A percentile compares a stretch with the other conserved stretches of the same genome.
Conservation (phyloP, 1,140 invertebrate genomes). For the Microplitis demolitor region DNA sequence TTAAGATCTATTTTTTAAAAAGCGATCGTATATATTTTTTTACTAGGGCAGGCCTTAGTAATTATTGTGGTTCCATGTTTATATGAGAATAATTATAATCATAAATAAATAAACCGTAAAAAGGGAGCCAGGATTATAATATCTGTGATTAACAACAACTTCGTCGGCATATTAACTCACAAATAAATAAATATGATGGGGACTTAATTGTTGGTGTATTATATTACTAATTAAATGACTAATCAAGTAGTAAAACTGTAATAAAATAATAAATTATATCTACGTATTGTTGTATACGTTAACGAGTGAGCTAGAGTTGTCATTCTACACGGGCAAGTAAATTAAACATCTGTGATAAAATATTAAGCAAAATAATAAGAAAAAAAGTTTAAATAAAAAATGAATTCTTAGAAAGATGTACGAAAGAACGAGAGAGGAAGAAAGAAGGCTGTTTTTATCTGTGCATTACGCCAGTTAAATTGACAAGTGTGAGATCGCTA, state of each 20-base stretch:
- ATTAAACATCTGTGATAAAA: conserved; percentile 61
- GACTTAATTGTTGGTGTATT: neutral
- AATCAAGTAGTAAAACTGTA: neutral
- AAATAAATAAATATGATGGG: neutral
- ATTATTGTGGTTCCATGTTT: conserved; percentile 16
- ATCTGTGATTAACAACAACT: conserved; percentile 23
- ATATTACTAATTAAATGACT: neutral
- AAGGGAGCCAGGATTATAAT: conserved; percentile 10
- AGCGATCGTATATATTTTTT: conserved; percentile 60
- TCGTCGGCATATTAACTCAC: neutral
- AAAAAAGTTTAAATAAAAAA: neutral
- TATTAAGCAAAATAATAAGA: conserved; percentile 13
- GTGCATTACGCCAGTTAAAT: conserved; percentile 31
- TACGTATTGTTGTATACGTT: conserved; percentile 13
- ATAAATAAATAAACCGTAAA: too few species aligned
- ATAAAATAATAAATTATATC: conserved; percentile 15
- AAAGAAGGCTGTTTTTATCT: conserved; percentile 33
- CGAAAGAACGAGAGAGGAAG: conserved; percentile 34
- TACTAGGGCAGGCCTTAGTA: conserved; percentile 62
- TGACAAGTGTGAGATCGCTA: conserved; percentile 17
- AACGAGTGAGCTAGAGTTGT: conserved; percentile 42
- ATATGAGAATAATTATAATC: neutral
- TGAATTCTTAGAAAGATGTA: conserved; percentile 52
- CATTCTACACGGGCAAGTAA: conserved; percentile 31
- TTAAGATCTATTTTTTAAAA: conserved; percentile 63